Base-by-base conservation (phyloP, 2,113 vertebrate species). In the Gnathonemus longibarbis region DNA sequence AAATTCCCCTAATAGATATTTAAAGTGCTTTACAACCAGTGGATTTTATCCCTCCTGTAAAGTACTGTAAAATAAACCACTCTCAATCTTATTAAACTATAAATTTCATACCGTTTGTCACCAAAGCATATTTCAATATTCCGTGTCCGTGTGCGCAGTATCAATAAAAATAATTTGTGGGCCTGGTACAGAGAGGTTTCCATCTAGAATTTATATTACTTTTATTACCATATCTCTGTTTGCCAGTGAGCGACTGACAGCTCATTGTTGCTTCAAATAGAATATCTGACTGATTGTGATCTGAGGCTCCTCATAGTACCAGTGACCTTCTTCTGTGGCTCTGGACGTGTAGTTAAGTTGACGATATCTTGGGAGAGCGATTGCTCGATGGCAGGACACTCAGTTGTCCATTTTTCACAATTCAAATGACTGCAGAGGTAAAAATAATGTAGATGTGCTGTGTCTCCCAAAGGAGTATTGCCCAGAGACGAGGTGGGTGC, bases 1-100 rank as follows among this genome's bases (percentile, higher is more conserved):
- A 94, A 92, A 94, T 94, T 92, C 84, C 3, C 6, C 91, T 93
- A 92, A 93, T 91, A 90, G 92, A 56, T 92, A 90, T 90, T 91
- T 91, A 90, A 89, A 90, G 93, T 91, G 91, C 92, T 93, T 92
- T 90, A 91, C 93, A 95, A 91, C 89, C 88, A 70, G 91, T 88
- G 90, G 3, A 1, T 90, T 91, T 93, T 90, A 93, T 91, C 92
- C 89, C 91, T 56, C 66, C 87, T 91, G 91, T 93, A 91, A 95
- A 94, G 93, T 49, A 92, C 80, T 92, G 92, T 91, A 93, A 93
- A 92, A 92, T 53, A 92, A 84, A 50, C 91, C 90, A 92, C 89
- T 92, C 91, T 91, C 89, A 91, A 85, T 88, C 90, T 95, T 95
- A 96, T 95, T 95, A 95, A 95, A 94, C 92, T 87, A 91, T 93